phyloP scores from a whole-genome alignment of 2,797 vertebrate genomes.

The Philypnodon macrostomus region DNA sequence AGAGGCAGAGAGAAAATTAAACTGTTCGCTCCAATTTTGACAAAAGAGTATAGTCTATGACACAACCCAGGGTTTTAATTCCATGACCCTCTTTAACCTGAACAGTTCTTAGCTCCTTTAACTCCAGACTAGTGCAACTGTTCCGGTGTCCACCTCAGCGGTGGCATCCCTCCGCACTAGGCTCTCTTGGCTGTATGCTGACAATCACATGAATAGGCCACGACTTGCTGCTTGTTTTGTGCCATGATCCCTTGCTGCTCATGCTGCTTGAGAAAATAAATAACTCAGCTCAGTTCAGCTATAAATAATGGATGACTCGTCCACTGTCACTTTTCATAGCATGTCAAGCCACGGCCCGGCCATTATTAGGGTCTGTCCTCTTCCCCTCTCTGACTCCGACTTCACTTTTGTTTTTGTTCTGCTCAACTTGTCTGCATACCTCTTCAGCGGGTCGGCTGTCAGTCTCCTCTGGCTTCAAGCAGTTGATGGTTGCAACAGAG shows the following conservation, averaged over 20 bases:
- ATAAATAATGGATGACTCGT: conserved; percentile 86
- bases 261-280: conserved; percentile 77
- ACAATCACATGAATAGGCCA: conserved; percentile 74
- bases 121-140: conserved; percentile 13
- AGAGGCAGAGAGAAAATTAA: conserved; percentile 11
- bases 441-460: conserved; percentile 65
- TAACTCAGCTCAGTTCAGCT: conserved; percentile 69
- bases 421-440: conserved; percentile 68
- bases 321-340: conserved; percentile 82
- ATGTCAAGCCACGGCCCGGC: conserved; percentile 71
- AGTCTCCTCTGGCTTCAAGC: conserved; percentile 54
- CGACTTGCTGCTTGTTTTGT: conserved; percentile 80
- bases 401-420: conserved; percentile 75
- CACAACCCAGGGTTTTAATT: not conserved
- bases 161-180: conserved; percentile 44
- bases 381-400: conserved; percentile 62
- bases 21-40: too few species aligned
- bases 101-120: not conserved
- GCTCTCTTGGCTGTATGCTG: conserved; percentile 55
- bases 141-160: conserved; percentile 40
- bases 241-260: conserved; percentile 77
- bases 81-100: too few species aligned
- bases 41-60: too few species aligned
- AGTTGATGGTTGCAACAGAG: conserved; percentile 55
- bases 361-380: conserved; percentile 80